Evolutionary conservation across 2,888 invertebrate species (phyloP), one percentile per base, ranked within the genome.

Genomic region (Axea sp.): DNA sequence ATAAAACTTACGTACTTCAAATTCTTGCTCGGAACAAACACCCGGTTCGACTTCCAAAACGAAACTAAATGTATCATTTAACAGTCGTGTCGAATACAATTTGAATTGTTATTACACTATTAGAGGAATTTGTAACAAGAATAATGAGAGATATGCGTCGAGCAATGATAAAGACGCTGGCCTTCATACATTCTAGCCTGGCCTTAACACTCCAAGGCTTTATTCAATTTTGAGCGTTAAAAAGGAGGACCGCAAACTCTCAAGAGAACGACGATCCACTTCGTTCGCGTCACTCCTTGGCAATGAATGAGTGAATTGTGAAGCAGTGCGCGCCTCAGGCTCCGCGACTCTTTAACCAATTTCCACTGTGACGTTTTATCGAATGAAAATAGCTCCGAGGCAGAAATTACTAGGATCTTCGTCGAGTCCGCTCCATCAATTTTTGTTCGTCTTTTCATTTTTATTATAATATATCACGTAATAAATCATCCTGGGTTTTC

Each of bases 291-390:
- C 69, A 55, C 47, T 69, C 31, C 57, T 41, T 7, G 24, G 64
- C 31, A 64, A 64, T 37, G 64, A 72, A 64, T 57, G 64, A 57
- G 28, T 64, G 49, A 62, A 62, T 62, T 62, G 26, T 49, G 41
- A 62, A 64, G 62, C 55, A 41, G 49, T 28, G 39, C 47, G 37
- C 49, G 51, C 69, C 62, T 30, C 47, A 33, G 57, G 57, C 69
- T 14, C 28, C 37, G 45, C 31, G 33, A 11, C 51, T 69, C 47
- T 69, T 69, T 55, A 62, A 35, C 69, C 69, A 62, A 69, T 69
- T 69, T 62, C 62, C 17, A 69, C 53, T 62, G 68, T 53, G 53
- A 62, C 69, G 31, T 39, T 69, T 69, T 69, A 62, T 62, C 69
- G 69, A 62, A 62, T 55, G 45, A 55, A 60, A 69, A 69, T 30